Evolutionary conservation across 2,888 invertebrate species (phyloP), one percentile per base, ranked within the genome.

Genomic region (Clistopyga incitator): DNA sequence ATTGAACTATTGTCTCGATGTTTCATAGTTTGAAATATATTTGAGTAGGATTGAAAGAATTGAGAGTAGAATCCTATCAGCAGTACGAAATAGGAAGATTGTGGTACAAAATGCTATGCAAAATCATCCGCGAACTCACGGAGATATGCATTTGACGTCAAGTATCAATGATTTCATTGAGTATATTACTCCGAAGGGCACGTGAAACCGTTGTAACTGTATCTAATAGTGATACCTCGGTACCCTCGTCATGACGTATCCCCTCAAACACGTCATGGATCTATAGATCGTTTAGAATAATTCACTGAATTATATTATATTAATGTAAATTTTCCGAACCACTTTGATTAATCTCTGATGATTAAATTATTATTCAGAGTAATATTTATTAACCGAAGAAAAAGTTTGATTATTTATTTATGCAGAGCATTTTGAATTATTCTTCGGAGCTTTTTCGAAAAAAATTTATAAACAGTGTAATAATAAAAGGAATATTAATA

Each of bases 81-180:
- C n/a, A n/a, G n/a, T n/a, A n/a, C n/a, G n/a, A n/a, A n/a, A n/a
- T n/a, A n/a, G n/a, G 13, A 59, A 11, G 18, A 18, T 54, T 72
- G 3, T 20, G 20, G n/a, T 13, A n/a, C 23, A 81, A 34, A 61
- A 76, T 76, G 15, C 34, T 50, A 70, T 50, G 78, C 34, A 34
- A 80, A 77, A 74, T 71, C 15, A 70, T 78, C 68, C 34, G 67
- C 42, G 50, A 61, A 74, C 71, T 75, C 77, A 64, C 54, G 52
- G 45, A 77, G 75, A 84, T 25, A 70, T 25, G 65, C 65, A 84
- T 72, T 88, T 77, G 70, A 25, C 38, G 76, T 75, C 20, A 42
- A 85, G 74, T 80, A 81, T 87, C 87, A 88, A 86, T 86, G 83
- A 86, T 86, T 83, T 80, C 84, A 86, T 87, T 87, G 86, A 86